A percentile compares a stretch with the other conserved stretches of the same genome.
Evolutionary conservation across 1,140 invertebrate genomes (phyloP).

Genomic region (Antheraea pernyi): DNA sequence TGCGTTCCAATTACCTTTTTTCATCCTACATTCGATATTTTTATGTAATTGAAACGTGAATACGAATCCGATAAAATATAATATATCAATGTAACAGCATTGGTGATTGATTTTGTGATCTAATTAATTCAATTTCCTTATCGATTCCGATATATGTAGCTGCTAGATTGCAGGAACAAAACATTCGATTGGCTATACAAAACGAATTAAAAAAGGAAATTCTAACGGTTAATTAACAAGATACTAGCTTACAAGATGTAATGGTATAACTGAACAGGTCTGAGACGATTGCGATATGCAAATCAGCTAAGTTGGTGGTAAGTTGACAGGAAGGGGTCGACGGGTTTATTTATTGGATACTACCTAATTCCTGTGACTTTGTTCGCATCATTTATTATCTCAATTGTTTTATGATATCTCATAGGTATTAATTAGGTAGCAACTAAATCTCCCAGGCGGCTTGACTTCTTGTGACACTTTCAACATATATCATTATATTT

Average conservation of each 20-base stretch:
- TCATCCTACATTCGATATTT: too few species aligned
- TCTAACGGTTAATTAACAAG: conserved; percentile 42
- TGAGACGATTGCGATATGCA: conserved; percentile 28
- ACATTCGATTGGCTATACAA: conserved; percentile 14
- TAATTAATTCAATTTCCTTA: not conserved
- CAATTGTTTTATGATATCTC: too few species aligned
- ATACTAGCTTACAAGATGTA: conserved; percentile 16
- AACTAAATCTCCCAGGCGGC: too few species aligned
- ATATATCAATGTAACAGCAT: too few species aligned
- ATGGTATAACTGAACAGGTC: conserved; percentile 22
- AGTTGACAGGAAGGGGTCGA: conserved; percentile 15
- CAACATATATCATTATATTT: too few species aligned
- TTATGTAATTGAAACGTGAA: too few species aligned
- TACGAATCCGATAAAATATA: too few species aligned
- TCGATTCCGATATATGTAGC: not conserved
- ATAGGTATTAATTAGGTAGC: too few species aligned
- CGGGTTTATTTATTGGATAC: not conserved
- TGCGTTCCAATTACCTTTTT: too few species aligned
- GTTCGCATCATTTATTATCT: too few species aligned
- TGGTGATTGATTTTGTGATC: not conserved
- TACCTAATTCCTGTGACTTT: too few species aligned
- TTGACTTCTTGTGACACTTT: too few species aligned
- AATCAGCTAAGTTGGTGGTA: conserved; percentile 46
- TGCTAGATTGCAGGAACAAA: conserved; percentile 7
- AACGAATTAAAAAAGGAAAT: conserved; percentile 18